Conservation (phyloP, 53 echinoderm and acorn worm genomes). For the Mesocentrotus franciscanus region DNA sequence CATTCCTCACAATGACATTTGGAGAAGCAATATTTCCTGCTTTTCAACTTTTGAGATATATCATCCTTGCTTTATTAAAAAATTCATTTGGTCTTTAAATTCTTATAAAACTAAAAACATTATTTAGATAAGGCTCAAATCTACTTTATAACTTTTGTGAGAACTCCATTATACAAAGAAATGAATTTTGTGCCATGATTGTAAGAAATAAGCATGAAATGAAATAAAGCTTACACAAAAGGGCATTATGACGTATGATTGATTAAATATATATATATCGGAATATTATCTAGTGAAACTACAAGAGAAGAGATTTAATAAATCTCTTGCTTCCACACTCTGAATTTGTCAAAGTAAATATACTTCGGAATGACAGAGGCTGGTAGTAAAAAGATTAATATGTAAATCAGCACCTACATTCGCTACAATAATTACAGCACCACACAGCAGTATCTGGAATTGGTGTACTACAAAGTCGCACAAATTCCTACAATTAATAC, state of each 20-base stretch:
- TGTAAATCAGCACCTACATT: constrained; percentile 52
- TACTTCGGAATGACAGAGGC: background rate
- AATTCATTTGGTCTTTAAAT: no score
- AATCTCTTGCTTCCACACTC: background rate
- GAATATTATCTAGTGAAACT: background rate
- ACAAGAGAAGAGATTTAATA: background rate
- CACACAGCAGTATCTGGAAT: constrained; percentile 64
- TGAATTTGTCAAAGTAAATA: background rate
- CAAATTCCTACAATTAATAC: constrained; percentile 52
- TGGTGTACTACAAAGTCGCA: constrained; percentile 52
- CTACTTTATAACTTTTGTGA: background rate
- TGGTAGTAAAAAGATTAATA: constrained; percentile 1
- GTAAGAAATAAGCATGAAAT: background rate
- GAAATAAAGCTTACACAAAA: background rate
- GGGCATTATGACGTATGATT: background rate
- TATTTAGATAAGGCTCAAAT: no score
- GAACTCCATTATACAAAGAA: background rate
- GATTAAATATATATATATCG: background rate
- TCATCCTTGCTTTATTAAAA: no score
- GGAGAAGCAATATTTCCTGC: no score
- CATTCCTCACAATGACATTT: no score
- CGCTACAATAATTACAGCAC: constrained; percentile 57
- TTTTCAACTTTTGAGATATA: no score
- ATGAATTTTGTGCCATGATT: background rate
- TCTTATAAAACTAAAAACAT: no score